A percentile compares a stretch with the other conserved stretches of the same genome.
Evolutionary conservation across 2,888 invertebrate genomes (phyloP).

Genomic region (Chymomyza procnemis): DNA sequence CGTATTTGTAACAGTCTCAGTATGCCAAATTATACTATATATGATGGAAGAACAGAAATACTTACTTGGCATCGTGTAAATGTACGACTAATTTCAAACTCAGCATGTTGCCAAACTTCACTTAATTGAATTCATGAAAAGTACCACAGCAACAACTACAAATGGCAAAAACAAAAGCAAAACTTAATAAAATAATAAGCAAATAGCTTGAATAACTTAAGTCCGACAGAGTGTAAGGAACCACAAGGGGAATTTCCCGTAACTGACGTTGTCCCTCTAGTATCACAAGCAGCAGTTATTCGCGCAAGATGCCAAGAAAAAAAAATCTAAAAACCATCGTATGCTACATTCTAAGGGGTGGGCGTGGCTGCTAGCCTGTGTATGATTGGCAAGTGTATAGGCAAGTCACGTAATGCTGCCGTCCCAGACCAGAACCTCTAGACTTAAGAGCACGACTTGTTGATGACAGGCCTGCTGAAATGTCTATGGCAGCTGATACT

Average conservation of each 20-base stretch:
- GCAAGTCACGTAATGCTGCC: constrained; percentile 44
- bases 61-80: neutral
- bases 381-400: constrained; percentile 37
- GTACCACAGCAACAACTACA: neutral
- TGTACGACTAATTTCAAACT: constrained; percentile 31
- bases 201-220: constrained; percentile 47
- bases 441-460: constrained; percentile 32
- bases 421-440: neutral
- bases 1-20: neutral
- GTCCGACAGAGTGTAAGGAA: neutral
- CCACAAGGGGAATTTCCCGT: neutral
- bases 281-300: neutral
- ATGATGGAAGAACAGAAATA: constrained; percentile 2
- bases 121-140: constrained; percentile 49
- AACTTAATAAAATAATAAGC: constrained; percentile 37
- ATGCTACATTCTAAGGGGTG: constrained; percentile 45
- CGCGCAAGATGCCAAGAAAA: neutral
- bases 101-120: constrained; percentile 30
- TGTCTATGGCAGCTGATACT: neutral
- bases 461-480: constrained; percentile 22
- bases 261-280: too few species aligned
- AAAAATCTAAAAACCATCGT: constrained; percentile 46
- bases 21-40: neutral
- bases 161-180: constrained; percentile 1
- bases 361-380: neutral